A percentile compares a stretch with the other conserved stretches of the same genome.
These are phyloP conservation scores for Ailurus styani DNA, from an alignment of 2,113 vertebrate genomes.

Conservation along the genomic window DNA sequence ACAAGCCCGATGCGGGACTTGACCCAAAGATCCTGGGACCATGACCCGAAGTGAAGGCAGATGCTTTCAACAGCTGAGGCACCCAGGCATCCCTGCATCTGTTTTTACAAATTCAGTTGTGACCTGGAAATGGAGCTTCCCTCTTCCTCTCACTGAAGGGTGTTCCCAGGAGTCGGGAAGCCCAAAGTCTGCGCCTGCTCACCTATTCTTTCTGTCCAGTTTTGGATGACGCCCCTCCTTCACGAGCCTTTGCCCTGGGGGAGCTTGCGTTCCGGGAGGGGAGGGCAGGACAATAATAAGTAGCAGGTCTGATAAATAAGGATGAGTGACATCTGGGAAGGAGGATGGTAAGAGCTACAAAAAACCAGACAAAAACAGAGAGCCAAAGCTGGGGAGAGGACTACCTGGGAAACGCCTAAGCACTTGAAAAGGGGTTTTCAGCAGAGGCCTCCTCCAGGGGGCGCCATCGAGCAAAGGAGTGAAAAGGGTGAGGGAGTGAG, in stretches of 20 bases:
- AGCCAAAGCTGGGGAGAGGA: not conserved
- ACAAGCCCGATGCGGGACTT: too few species aligned
- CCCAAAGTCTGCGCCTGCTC: not conserved
- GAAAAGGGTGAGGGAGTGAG: not conserved
- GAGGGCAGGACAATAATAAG: rapidly evolving
- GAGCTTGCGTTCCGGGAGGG: not conserved
- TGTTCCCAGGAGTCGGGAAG: not conserved
- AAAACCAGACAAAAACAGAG: not conserved
- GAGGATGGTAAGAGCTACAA: not conserved
- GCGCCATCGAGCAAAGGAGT: not conserved
- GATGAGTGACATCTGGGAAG: rapidly evolving
- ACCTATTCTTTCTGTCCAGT: not conserved
- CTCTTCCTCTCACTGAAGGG: not conserved
- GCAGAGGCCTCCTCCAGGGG: not conserved
- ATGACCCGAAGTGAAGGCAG: not conserved
- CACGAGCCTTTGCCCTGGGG: not conserved
- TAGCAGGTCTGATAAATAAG: not conserved
- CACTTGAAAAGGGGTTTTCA: too few species aligned
- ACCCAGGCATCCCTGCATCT: not conserved
- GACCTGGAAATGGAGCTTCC: not conserved
- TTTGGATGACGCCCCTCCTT: not conserved
- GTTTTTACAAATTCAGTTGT: not conserved
- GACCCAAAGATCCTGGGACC: too few species aligned
- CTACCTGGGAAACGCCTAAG: not conserved
- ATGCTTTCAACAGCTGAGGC: not conserved